These are phyloP conservation scores for Trypoxylus dichotomus DNA, from an alignment of 1,140 invertebrate species.

Conservation along the genomic window DNA sequence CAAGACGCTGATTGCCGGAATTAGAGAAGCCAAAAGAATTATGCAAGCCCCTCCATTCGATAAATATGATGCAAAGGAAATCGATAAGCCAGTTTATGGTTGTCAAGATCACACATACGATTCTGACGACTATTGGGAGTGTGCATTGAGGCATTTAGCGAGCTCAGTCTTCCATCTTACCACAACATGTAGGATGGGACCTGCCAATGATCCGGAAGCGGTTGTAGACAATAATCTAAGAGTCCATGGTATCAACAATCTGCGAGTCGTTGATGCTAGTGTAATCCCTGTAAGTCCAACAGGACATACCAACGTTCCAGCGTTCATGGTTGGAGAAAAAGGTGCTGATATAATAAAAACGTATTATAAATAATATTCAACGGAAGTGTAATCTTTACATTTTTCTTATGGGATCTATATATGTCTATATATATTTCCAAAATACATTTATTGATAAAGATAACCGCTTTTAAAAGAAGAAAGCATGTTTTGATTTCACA, in stretches of 20 bases:
- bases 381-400: too few species aligned
- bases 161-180: conserved; percentile 55
- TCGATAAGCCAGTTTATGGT: conserved; percentile 50
- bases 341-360: conserved; percentile 77
- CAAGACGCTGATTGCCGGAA: conserved; percentile 45
- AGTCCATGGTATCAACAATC: conserved; percentile 53
- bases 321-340: conserved; percentile 84
- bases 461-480: too few species aligned
- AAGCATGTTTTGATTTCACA: too few species aligned
- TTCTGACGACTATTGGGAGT: conserved; percentile 59
- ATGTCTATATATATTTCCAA: too few species aligned
- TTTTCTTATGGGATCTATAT: too few species aligned
- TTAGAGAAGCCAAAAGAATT: conserved; percentile 42
- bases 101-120: conserved; percentile 50
- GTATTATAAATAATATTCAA: too few species aligned
- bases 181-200: conserved; percentile 65
- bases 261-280: conserved; percentile 73
- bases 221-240: conserved; percentile 60
- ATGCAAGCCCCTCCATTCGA: conserved; percentile 40
- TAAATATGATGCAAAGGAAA: conserved; percentile 50
- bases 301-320: conserved; percentile 72
- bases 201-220: conserved; percentile 53
- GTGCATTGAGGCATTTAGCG: conserved; percentile 51
- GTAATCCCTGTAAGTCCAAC: conserved; percentile 69
- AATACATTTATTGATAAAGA: too few species aligned